A percentile compares a stretch with the other conserved stretches of the same genome.
These are phyloP conservation scores for Zhengitettix transpicula DNA, from an alignment of 2,888 invertebrate genomes.

Conservation along the genomic window DNA sequence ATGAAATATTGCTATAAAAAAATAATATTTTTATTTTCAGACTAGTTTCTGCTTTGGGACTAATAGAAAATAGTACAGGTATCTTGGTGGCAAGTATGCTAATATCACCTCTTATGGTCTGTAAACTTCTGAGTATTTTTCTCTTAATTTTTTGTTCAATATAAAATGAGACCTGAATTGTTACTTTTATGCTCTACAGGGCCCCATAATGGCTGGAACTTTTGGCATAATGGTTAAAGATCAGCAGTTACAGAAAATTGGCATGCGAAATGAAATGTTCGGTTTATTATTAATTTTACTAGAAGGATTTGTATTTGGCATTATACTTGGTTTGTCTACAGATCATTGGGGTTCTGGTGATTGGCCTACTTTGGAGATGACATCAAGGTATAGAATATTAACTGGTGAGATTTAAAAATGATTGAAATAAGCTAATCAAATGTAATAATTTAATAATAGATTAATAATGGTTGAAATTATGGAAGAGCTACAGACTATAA, in stretches of 20 bases:
- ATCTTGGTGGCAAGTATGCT: constrained; percentile 64
- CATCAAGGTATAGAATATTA: constrained; percentile 29
- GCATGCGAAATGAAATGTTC: constrained; percentile 46
- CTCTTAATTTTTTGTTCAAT: not conserved
- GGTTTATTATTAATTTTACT: constrained; percentile 47
- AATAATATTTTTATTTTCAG: constrained; percentile 22
- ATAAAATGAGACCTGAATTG: not conserved
- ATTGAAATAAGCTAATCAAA: no score
- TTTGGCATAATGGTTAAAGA: constrained; percentile 57
- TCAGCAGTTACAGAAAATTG: constrained; percentile 40
- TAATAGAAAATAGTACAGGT: constrained; percentile 57
- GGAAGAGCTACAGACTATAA: no score
- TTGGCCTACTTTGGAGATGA: constrained; percentile 51
- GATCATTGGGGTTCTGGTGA: constrained; percentile 35
- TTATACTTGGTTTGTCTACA: constrained; percentile 32
- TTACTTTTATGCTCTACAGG: constrained; percentile 27
- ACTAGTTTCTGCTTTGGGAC: constrained; percentile 51
- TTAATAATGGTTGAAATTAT: no score
- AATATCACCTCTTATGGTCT: constrained; percentile 63
- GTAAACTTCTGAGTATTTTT: constrained; percentile 1
- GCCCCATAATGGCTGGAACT: constrained; percentile 60
- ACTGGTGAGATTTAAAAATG: not conserved
- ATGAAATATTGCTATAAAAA: no score
- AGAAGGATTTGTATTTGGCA: constrained; percentile 51
- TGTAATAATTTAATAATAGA: no score